Conservation (phyloP, 2,797 vertebrate species). For the Eptatretus atami region DNA sequence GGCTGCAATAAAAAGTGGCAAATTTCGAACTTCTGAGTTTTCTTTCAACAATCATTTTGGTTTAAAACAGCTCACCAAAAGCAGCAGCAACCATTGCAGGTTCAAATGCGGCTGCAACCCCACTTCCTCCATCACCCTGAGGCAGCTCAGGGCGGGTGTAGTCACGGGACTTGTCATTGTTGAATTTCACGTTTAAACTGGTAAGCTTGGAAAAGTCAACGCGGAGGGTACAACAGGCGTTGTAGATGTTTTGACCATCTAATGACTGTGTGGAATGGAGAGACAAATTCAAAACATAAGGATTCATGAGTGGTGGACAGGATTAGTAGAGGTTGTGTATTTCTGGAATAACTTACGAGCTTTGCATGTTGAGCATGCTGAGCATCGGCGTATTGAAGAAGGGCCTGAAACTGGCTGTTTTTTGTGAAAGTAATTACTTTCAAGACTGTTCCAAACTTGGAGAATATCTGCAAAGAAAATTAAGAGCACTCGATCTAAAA, state of each 20-base stretch:
- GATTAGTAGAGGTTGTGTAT: too few relatives aligned
- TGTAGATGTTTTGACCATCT: not conserved
- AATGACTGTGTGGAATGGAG: not conserved
- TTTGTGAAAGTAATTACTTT: constrained; percentile 90
- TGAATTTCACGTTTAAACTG: constrained; percentile 75
- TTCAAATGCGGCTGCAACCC: constrained; percentile 18
- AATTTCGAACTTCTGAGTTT: constrained; percentile 73
- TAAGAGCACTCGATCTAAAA: constrained; percentile 1
- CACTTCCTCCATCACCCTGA: constrained; percentile 40
- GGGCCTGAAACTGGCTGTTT: constrained; percentile 77
- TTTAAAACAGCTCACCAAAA: constrained; percentile 21
- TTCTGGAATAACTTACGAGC: constrained; percentile 27
- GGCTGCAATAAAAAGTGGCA: not conserved
- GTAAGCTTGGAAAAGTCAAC: constrained; percentile 83
- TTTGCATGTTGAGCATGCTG: constrained; percentile 54
- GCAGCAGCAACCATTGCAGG: constrained; percentile 40
- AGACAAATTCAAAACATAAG: too few relatives aligned
- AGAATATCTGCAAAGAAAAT: constrained; percentile 40
- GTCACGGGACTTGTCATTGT: constrained; percentile 77
- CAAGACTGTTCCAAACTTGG: constrained; percentile 65
- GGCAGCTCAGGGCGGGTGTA: constrained; percentile 71
- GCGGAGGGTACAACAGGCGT: constrained; percentile 22
- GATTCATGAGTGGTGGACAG: too few relatives aligned
- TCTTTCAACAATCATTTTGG: constrained; percentile 14
- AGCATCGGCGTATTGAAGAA: constrained; percentile 52